phyloP scores from a whole-genome alignment of 2,113 vertebrate species.

The Chlamydotis undulata region DNA sequence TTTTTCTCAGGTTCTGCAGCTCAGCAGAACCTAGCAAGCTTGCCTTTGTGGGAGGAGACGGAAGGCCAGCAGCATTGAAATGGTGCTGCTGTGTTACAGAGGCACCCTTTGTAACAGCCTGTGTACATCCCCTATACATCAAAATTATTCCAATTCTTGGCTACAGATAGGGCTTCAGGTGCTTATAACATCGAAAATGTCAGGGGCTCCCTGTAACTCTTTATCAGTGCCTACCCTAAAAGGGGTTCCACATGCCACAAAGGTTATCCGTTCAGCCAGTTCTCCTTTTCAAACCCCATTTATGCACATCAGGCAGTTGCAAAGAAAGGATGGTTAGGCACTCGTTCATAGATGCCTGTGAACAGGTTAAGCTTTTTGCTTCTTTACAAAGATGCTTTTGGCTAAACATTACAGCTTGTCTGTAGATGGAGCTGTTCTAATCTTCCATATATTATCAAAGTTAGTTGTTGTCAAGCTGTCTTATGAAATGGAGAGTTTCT shows the following conservation, averaged over 20 bases:
- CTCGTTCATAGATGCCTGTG: neutral
- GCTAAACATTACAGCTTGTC: neutral
- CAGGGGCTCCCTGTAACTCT: neutral
- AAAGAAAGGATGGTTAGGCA: neutral
- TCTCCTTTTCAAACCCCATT: neutral
- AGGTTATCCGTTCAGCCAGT: neutral
- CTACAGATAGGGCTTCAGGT: neutral
- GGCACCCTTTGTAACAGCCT: neutral
- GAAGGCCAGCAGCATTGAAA: neutral
- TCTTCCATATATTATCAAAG: neutral
- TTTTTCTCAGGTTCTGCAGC: slow-evolving; percentile 13
- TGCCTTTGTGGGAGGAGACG: neutral
- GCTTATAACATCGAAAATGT: neutral
- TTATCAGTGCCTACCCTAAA: neutral
- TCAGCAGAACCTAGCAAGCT: neutral
- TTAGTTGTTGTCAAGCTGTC: neutral
- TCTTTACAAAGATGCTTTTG: neutral
- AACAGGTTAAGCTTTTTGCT: neutral
- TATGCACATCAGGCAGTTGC: neutral
- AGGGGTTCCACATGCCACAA: neutral
- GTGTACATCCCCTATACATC: neutral
- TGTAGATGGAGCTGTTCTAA: neutral
- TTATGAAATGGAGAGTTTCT: neutral
- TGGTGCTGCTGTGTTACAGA: neutral
- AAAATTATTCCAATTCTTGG: neutral